phyloP scores from a whole-genome alignment of 2,113 vertebrate genomes.

The Dascyllus trimaculatus region DNA sequence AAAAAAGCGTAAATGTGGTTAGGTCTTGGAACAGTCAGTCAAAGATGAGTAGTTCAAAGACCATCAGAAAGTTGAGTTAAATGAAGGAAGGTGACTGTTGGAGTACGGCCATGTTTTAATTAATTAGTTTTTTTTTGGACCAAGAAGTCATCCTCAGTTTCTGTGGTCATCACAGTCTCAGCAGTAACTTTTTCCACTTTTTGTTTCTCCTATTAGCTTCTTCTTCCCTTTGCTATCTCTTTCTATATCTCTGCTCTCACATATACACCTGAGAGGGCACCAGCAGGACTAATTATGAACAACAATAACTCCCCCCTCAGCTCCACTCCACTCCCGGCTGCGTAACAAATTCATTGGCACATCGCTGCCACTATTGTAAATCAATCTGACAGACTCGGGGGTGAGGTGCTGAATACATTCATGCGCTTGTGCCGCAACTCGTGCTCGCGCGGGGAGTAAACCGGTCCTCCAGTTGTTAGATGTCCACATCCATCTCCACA shows the following conservation, averaged over 20 bases:
- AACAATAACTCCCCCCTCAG: slow-evolving; percentile 54
- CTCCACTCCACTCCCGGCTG: slow-evolving; percentile 38
- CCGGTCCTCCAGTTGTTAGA: slow-evolving; percentile 64
- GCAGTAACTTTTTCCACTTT: neutral
- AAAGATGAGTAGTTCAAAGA: too few relatives aligned
- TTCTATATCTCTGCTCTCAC: slow-evolving; percentile 17
- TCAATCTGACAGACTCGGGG: slow-evolving; percentile 57
- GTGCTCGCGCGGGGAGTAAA: slow-evolving; percentile 54
- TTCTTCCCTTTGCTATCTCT: slow-evolving; percentile 10
- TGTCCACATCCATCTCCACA: slow-evolving; percentile 66
- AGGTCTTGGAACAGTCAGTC: too few relatives aligned
- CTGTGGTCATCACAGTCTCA: neutral
- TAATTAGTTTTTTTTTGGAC: too few relatives aligned
- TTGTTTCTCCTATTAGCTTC: neutral
- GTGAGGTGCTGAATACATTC: slow-evolving; percentile 66
- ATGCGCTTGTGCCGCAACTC: slow-evolving; percentile 52
- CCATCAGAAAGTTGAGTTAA: too few relatives aligned
- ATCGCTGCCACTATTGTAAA: slow-evolving; percentile 66
- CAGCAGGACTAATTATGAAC: slow-evolving; percentile 75
- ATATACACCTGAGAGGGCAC: slow-evolving; percentile 48
- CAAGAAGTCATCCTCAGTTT: too few relatives aligned
- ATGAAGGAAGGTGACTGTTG: too few relatives aligned
- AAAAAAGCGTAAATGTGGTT: too few relatives aligned
- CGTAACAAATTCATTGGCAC: slow-evolving; percentile 65
- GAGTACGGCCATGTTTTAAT: too few relatives aligned